phyloP scores from a whole-genome alignment of 1,140 invertebrate species.

The Saccostrea echinata region DNA sequence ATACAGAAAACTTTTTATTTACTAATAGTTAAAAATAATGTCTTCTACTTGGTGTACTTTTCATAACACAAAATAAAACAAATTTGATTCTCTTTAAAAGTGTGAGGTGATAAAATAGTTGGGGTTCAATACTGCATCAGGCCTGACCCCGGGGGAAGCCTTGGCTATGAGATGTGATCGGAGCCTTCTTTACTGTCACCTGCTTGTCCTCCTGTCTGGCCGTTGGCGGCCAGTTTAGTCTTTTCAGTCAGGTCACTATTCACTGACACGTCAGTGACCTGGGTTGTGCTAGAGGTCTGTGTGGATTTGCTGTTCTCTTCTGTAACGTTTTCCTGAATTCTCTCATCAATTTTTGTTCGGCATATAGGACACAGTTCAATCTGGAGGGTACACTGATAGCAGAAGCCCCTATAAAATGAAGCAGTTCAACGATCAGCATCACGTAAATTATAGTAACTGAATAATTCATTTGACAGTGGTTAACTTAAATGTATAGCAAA shows the following conservation, averaged over 20 bases:
- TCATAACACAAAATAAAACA: background rate
- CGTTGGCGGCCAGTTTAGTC: background rate
- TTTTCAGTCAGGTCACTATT: background rate
- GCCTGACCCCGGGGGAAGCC: background rate
- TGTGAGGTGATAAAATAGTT: background rate
- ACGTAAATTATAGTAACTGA: too few species aligned
- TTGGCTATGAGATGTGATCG: background rate
- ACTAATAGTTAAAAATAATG: background rate
- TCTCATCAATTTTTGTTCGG: slow-evolving; percentile 83
- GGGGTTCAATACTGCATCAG: background rate
- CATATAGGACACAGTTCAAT: slow-evolving; percentile 94
- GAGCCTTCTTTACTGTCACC: background rate
- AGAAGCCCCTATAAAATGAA: slow-evolving; percentile 88
- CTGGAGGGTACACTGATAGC: slow-evolving; percentile 88
- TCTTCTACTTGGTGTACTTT: background rate
- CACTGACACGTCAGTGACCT: background rate
- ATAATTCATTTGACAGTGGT: too few species aligned
- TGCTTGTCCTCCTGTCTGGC: background rate
- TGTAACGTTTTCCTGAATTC: slow-evolving; percentile 35
- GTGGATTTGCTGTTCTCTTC: slow-evolving; percentile 23
- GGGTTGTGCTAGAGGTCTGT: background rate
- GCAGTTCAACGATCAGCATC: background rate
- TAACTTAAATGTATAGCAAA: too few species aligned
- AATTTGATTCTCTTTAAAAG: background rate
- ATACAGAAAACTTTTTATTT: background rate